phyloP scores from a whole-genome alignment of 2,888 invertebrate genomes.

The Pandemis corylana region DNA sequence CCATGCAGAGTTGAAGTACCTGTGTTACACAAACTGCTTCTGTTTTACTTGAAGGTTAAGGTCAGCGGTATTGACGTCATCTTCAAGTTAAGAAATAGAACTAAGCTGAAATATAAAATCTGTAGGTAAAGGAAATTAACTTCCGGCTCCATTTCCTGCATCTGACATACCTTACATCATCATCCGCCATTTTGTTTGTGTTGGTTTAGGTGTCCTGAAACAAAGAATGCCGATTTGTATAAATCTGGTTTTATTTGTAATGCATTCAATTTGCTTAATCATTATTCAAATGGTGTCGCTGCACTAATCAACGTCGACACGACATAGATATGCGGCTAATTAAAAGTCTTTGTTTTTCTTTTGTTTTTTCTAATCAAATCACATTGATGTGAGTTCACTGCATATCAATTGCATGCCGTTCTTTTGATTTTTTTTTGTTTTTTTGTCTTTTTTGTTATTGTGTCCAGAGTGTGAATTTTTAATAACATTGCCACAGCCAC shows the following conservation, averaged over 20 bases:
- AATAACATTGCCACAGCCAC: too few relatives aligned
- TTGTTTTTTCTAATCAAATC: too few relatives aligned
- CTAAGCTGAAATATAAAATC: constrained; percentile 9
- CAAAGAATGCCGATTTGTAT: constrained; percentile 39
- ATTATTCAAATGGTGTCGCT: not conserved
- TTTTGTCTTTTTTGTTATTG: too few relatives aligned
- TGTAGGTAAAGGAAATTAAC: constrained; percentile 1
- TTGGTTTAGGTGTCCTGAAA: constrained; percentile 86
- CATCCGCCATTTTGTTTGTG: constrained; percentile 93
- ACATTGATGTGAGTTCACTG: not conserved
- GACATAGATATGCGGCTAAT: not conserved
- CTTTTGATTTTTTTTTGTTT: not conserved
- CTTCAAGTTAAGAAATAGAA: not conserved
- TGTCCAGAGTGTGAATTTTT: too few relatives aligned
- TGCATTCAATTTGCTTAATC: not conserved
- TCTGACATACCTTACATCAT: constrained; percentile 95
- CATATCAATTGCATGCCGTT: not conserved
- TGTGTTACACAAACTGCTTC: not conserved
- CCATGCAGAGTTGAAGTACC: not conserved
- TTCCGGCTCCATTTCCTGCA: constrained; percentile 1
- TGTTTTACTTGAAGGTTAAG: not conserved
- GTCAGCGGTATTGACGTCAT: not conserved
- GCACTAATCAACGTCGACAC: not conserved
- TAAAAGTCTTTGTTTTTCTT: too few relatives aligned
- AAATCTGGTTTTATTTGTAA: not conserved